Percentiles rank a stretch among this genome's conserved stretches.
These are phyloP conservation scores for Campylomormyrus tamandua DNA, from an alignment of 2,113 vertebrate species.

Conservation along the genomic window DNA sequence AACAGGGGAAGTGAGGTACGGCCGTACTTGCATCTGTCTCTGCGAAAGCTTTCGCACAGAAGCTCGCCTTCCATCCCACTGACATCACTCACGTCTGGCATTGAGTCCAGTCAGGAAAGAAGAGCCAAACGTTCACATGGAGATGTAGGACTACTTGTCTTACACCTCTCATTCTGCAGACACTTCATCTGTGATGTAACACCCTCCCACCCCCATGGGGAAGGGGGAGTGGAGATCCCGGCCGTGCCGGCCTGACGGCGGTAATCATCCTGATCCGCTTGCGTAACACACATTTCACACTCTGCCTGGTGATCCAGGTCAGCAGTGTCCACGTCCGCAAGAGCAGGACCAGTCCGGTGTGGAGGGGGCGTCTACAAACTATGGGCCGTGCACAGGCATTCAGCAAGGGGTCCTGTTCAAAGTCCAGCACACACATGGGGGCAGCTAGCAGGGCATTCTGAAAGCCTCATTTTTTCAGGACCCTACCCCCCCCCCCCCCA, in stretches of 20 bases:
- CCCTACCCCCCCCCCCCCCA: neutral
- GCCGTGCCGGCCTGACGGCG: neutral
- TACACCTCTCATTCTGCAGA: neutral
- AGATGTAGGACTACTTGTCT: neutral
- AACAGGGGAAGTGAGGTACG: neutral
- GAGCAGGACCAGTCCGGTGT: neutral
- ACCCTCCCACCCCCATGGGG: neutral
- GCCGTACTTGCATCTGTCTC: neutral
- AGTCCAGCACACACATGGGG: neutral
- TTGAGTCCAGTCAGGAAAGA: neutral
- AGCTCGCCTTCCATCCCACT: neutral
- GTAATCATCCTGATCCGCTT: slow-evolving; percentile 20
- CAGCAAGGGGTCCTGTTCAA: neutral
- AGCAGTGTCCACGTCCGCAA: neutral
- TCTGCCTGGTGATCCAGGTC: slow-evolving; percentile 20
- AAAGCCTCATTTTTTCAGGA: neutral
- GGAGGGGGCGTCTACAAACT: slow-evolving; percentile 4
- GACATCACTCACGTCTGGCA: neutral
- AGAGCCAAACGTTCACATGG: neutral
- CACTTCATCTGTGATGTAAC: slow-evolving; percentile 1
- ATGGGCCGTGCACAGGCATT: neutral
- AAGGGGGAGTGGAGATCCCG: neutral
- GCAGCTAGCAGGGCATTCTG: neutral
- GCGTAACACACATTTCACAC: slow-evolving; percentile 24
- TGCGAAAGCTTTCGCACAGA: neutral